Evolutionary conservation across 2,113 vertebrate genomes (phyloP).

Genomic region (Saguinus midas): DNA sequence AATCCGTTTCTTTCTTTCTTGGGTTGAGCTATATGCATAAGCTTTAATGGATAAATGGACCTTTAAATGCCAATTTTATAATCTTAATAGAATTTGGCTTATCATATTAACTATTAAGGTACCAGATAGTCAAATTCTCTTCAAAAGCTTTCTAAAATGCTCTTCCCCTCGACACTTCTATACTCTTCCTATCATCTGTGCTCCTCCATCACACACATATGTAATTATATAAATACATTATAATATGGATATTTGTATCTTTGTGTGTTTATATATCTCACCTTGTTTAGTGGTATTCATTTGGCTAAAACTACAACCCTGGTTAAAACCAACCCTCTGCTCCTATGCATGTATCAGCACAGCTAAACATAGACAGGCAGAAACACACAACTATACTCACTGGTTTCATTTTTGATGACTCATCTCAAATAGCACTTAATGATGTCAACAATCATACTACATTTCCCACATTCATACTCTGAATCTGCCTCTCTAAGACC

Average conservation of each 20-base stretch:
- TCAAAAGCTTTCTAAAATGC: background rate
- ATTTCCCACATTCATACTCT: background rate
- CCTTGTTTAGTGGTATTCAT: background rate
- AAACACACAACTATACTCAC: background rate
- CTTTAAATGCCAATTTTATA: background rate
- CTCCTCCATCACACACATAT: background rate
- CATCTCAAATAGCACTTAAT: background rate
- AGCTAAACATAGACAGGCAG: background rate
- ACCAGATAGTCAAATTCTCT: background rate
- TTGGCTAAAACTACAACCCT: background rate
- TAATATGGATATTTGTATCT: background rate
- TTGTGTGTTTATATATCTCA: background rate
- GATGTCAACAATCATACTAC: background rate
- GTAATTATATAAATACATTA: background rate
- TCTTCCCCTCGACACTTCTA: background rate
- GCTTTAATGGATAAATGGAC: background rate
- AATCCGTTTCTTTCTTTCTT: background rate
- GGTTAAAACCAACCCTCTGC: background rate
- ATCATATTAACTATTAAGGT: background rate
- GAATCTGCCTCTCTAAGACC: background rate
- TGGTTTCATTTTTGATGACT: constrained; percentile 1
- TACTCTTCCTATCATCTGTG: background rate
- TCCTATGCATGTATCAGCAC: background rate
- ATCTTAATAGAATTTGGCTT: background rate
- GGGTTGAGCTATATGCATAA: background rate